Conservation (phyloP, 2,113 vertebrate genomes). For the Chrysochloris asiatica region DNA sequence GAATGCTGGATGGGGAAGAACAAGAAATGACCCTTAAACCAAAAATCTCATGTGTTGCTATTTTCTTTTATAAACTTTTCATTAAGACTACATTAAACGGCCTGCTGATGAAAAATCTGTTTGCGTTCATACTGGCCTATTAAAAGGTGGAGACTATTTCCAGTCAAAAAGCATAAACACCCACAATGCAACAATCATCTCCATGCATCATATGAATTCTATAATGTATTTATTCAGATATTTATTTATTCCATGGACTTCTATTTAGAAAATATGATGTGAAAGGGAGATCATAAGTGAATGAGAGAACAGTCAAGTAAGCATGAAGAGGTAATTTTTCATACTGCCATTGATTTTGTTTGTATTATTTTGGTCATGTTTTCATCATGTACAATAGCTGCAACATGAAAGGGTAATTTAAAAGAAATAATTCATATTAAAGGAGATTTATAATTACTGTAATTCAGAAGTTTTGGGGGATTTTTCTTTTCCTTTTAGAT, state of each 20-base stretch:
- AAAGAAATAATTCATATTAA: neutral
- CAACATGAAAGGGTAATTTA: neutral
- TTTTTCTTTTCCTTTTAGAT: no score
- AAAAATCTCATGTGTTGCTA: neutral
- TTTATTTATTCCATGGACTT: neutral
- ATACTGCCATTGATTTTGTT: neutral
- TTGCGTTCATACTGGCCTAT: neutral
- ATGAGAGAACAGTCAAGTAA: neutral
- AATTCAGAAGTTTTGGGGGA: neutral
- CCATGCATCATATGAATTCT: neutral
- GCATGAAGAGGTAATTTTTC: neutral
- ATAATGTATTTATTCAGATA: neutral
- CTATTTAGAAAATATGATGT: constrained; percentile 32
- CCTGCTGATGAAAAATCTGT: neutral
- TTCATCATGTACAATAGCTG: neutral
- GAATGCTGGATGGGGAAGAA: neutral
- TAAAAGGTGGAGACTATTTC: neutral
- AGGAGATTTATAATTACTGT: constrained; percentile 14
- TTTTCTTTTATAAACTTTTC: neutral
- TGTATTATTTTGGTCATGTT: neutral
- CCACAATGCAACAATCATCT: neutral
- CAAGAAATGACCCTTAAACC: neutral
- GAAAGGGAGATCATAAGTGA: neutral
- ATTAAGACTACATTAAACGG: neutral
- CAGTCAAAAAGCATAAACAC: neutral